These are phyloP conservation scores for Eclectus roratus DNA, from an alignment of 2,113 vertebrate genomes.

Conservation along the genomic window DNA sequence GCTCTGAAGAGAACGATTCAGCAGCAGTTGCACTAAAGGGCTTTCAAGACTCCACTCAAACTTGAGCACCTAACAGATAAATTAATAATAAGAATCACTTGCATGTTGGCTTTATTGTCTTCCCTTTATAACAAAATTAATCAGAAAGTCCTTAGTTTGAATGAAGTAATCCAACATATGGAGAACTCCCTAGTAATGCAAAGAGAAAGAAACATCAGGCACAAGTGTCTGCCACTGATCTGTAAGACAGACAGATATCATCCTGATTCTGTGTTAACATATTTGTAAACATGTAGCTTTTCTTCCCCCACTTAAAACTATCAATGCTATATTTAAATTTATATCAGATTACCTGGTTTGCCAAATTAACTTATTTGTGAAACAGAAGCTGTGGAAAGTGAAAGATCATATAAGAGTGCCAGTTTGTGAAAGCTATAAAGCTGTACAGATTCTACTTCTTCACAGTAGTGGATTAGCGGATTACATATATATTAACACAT, in stretches of 20 bases:
- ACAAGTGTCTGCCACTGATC: not conserved
- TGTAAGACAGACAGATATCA: not conserved
- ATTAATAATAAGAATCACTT: not conserved
- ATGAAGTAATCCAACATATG: not conserved
- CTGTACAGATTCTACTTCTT: not conserved
- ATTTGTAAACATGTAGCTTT: not conserved
- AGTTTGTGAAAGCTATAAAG: not conserved
- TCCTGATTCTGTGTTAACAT: not conserved
- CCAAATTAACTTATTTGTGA: not conserved
- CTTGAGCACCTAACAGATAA: conserved; percentile 76
- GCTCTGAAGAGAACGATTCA: conserved; percentile 80
- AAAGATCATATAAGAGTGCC: not conserved
- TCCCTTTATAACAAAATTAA: not conserved
- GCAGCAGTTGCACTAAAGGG: conserved; percentile 79
- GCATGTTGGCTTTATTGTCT: not conserved
- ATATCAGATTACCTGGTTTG: not conserved
- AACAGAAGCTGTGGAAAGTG: not conserved
- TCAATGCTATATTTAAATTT: not conserved
- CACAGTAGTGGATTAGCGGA: not conserved
- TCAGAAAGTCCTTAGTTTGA: not conserved
- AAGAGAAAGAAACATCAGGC: not conserved
- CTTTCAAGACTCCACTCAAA: conserved; percentile 87
- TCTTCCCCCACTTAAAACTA: not conserved
- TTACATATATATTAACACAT: not conserved
- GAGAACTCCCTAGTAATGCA: not conserved